Evolutionary conservation across 2,888 invertebrate genomes (phyloP), one percentile per base, ranked within the genome.

Genomic region (Lymantria monacha): DNA sequence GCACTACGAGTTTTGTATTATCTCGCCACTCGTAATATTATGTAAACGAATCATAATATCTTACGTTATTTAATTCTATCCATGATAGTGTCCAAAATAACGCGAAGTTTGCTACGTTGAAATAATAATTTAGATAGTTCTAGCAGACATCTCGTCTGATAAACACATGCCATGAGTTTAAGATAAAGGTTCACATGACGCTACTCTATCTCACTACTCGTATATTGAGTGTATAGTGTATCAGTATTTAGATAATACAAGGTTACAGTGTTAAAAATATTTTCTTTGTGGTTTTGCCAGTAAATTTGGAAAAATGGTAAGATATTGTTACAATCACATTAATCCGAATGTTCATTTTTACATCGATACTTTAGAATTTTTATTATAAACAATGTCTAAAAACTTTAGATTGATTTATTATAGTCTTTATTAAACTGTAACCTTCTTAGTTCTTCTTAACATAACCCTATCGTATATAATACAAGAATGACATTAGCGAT

Each of bases 91-190:
- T 41, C 9, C 14, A 41, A 41, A 40, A 13, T 40, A 42, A 22
- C 12, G 22, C 42, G 22, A 50, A 59, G 54, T 42, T 46, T 67
- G 55, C 37, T 48, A 44, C 57, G 42, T 57, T 63, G 54, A 15
- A 41, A 46, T 48, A 42, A 22, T 14, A 46, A 50, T 38, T 38
- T 38, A 38, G 22, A 45, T 46, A 59, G 52, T 55, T 51, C 30
- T 42, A 33, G 55, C 45, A 40, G 47, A 53, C 44, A 47, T 58
- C 43, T 22, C 46, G 51, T 41, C 30, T 30, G 44, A 49, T 14
- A 46, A 38, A 51, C 48, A 43, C 50, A 54, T 48, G 0, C 49
- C 52, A 48, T 2, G 7, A n/a, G 12, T 38, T 61, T 60, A 46
- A 49, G 51, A 56, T 62, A 59, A 61, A 53, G 51, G 15, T 44